Evolutionary conservation across 2,888 invertebrate species (phyloP).

Genomic region (Leptopilina drosophilae): DNA sequence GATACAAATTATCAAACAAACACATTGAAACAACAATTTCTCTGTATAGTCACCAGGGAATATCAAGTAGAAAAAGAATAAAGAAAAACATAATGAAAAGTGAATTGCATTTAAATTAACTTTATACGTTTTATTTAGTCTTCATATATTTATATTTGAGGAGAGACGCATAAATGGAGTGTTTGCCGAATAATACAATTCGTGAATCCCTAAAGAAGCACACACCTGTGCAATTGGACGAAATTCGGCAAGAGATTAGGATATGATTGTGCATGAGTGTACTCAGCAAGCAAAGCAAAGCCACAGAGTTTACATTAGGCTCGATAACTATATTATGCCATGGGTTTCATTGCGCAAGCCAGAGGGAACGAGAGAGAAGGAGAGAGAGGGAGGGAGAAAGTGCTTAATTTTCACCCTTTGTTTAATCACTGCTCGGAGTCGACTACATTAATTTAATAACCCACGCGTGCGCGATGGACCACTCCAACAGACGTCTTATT

Average conservation of each 20-base stretch:
- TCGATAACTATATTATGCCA: constrained; percentile 50
- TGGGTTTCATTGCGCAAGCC: constrained; percentile 48
- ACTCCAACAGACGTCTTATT: constrained; percentile 61
- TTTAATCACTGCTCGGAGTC: constrained; percentile 74
- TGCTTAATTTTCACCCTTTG: constrained; percentile 76
- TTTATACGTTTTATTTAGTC: not conserved
- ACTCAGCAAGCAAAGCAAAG: constrained; percentile 50
- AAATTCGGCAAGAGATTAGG: constrained; percentile 8
- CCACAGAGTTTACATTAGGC: constrained; percentile 47
- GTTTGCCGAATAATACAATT: not conserved
- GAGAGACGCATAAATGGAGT: not conserved
- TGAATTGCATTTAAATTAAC: too few relatives aligned
- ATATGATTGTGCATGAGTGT: constrained; percentile 21
- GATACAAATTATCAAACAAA: too few relatives aligned
- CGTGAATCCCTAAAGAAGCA: constrained; percentile 2
- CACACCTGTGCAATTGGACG: constrained; percentile 27
- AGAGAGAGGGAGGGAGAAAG: constrained; percentile 43
- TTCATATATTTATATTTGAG: not conserved
- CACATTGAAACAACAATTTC: too few relatives aligned
- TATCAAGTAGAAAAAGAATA: too few relatives aligned
- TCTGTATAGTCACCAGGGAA: too few relatives aligned
- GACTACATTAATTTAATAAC: constrained; percentile 75
- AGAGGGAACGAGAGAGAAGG: constrained; percentile 47
- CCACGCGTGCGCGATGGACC: constrained; percentile 66
- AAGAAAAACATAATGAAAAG: too few relatives aligned